Percentiles rank a stretch among this genome's conserved stretches.
phyloP scores from a whole-genome alignment of 2,113 vertebrate genomes.

The Laterallus jamaicensis region DNA sequence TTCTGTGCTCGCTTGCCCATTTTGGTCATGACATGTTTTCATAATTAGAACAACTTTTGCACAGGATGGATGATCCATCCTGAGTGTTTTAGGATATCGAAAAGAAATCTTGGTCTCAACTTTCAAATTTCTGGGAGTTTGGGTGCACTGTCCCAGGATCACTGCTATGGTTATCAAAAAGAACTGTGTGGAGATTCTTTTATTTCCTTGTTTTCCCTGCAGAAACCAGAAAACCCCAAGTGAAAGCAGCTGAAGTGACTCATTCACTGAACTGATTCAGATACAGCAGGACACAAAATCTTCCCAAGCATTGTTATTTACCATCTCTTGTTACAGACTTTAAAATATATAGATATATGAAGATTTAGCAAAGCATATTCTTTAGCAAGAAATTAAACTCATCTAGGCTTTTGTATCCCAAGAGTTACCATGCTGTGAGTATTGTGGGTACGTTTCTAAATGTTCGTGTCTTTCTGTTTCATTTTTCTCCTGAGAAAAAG shows the following conservation, averaged over 20 bases:
- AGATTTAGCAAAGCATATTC: neutral
- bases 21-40: neutral
- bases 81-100: neutral
- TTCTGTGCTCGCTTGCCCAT: neutral
- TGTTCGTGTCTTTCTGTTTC: neutral
- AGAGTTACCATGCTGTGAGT: neutral
- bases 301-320: neutral
- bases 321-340: neutral
- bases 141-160: neutral
- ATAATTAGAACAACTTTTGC: neutral
- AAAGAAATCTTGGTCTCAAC: neutral
- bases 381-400: neutral
- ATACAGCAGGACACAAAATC: neutral
- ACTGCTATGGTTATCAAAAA: neutral
- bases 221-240: neutral
- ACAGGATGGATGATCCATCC: neutral
- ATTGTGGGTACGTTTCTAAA: accelerated
- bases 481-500: neutral
- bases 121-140: neutral
- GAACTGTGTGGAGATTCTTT: neutral
- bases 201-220: neutral
- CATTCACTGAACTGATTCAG: accelerated
- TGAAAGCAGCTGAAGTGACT: neutral
- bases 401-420: neutral
- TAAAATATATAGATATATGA: neutral